Conservation (phyloP, 2,888 invertebrate genomes). For the Himalopsyche japonica region DNA sequence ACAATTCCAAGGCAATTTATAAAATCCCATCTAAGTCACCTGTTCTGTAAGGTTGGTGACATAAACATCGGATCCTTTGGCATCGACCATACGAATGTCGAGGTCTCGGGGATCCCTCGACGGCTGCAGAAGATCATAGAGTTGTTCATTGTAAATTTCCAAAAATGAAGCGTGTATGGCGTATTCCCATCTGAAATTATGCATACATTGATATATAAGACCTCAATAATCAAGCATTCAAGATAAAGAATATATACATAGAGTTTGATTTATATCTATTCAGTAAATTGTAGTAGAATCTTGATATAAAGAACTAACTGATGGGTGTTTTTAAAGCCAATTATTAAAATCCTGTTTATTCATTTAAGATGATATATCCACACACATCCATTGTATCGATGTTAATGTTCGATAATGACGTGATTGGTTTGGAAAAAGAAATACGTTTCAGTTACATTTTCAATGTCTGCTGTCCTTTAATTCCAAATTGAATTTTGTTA, state of each 20-base stretch:
- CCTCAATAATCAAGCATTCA: background rate
- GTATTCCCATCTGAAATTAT: conserved; percentile 49
- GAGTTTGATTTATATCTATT: no score
- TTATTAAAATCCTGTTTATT: no score
- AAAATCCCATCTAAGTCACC: conserved; percentile 12
- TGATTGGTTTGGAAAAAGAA: no score
- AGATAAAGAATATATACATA: background rate
- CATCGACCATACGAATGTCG: conserved; percentile 61
- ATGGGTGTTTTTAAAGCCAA: no score
- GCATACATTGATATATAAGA: background rate
- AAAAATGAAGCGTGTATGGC: conserved; percentile 65
- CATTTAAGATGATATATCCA: no score
- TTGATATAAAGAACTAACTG: no score
- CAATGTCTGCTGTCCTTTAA: no score
- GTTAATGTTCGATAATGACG: no score
- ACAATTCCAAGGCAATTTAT: background rate
- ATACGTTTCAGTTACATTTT: no score
- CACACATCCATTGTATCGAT: no score
- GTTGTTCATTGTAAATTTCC: conserved; percentile 73
- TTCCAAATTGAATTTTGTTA: no score
- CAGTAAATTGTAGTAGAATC: no score
- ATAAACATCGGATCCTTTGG: conserved; percentile 57
- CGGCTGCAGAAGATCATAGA: conserved; percentile 61
- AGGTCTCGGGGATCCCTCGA: conserved; percentile 51
- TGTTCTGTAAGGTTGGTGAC: conserved; percentile 58